A percentile compares a stretch with the other conserved stretches of the same genome.
Evolutionary conservation across 2,888 invertebrate species (phyloP).

Genomic region (Cantharis flavilabris): DNA sequence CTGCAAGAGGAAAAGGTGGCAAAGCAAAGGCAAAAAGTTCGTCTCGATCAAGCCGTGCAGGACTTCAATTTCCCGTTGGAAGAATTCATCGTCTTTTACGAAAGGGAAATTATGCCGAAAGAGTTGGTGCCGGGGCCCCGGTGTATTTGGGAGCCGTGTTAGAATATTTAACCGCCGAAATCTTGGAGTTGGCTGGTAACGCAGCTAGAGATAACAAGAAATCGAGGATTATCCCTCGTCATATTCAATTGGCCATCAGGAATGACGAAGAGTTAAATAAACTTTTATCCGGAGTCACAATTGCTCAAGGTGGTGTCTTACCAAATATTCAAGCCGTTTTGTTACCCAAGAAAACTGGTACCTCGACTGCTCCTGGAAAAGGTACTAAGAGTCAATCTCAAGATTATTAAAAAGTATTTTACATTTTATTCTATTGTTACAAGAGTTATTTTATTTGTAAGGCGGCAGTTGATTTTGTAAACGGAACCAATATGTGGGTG

Average conservation of each 20-base stretch:
- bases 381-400: background rate
- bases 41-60: constrained; percentile 61
- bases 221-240: constrained; percentile 5
- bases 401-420: background rate
- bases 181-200: constrained; percentile 17
- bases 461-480: background rate
- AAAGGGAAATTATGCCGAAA: constrained; percentile 57
- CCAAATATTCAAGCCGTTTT: constrained; percentile 3
- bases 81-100: constrained; percentile 64
- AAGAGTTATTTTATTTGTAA: background rate
- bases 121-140: constrained; percentile 6
- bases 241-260: constrained; percentile 7
- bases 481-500: background rate
- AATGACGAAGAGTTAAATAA: constrained; percentile 2
- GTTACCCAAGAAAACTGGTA: background rate
- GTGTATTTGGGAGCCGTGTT: constrained; percentile 16
- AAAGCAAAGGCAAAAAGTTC: constrained; percentile 48
- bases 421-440: background rate
- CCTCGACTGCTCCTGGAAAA: background rate
- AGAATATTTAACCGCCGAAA: constrained; percentile 16
- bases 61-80: constrained; percentile 64
- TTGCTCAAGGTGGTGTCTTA: background rate
- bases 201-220: constrained; percentile 13
- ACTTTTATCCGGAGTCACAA: background rate
- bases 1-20: constrained; percentile 40